Conservation (phyloP, 2,888 invertebrate genomes). For the Drosophila nigricruria region DNA sequence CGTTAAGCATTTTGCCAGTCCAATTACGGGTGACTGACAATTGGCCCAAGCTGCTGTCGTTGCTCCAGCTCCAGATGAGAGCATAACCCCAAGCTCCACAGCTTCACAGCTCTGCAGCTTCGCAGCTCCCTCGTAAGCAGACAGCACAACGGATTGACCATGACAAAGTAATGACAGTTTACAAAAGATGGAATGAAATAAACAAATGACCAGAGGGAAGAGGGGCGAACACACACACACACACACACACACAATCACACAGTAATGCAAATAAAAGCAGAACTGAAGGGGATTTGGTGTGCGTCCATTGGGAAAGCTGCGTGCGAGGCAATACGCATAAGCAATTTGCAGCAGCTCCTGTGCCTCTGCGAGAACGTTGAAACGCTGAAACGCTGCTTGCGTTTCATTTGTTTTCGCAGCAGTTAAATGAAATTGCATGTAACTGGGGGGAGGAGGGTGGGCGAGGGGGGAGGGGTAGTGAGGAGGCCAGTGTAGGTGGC, state of each 20-base stretch:
- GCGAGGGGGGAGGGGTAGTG: not conserved
- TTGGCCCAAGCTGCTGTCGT: slow-evolving; percentile 59
- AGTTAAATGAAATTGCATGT: slow-evolving; percentile 79
- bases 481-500: slow-evolving; percentile 4
- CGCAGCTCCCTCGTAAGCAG: not conserved
- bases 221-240: slow-evolving; percentile 6
- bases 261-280: slow-evolving; percentile 50
- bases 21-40: slow-evolving; percentile 62
- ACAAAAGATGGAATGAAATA: slow-evolving; percentile 79
- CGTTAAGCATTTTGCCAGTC: slow-evolving; percentile 55
- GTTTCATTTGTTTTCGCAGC: slow-evolving; percentile 78
- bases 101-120: not conserved
- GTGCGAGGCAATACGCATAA: slow-evolving; percentile 55
- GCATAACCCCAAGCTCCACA: not conserved
- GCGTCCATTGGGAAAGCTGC: slow-evolving; percentile 34
- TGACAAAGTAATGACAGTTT: slow-evolving; percentile 78
- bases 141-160: slow-evolving; percentile 63
- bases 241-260: slow-evolving; percentile 10
- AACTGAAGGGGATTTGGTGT: not conserved
- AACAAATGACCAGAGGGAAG: slow-evolving; percentile 66
- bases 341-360: slow-evolving; percentile 61
- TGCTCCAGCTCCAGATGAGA: slow-evolving; percentile 29
- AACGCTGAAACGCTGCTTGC: slow-evolving; percentile 32
- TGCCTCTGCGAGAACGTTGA: slow-evolving; percentile 25
- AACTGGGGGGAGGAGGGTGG: not conserved